Conservation (phyloP, 2,797 vertebrate species). For the Siniperca undulata region DNA sequence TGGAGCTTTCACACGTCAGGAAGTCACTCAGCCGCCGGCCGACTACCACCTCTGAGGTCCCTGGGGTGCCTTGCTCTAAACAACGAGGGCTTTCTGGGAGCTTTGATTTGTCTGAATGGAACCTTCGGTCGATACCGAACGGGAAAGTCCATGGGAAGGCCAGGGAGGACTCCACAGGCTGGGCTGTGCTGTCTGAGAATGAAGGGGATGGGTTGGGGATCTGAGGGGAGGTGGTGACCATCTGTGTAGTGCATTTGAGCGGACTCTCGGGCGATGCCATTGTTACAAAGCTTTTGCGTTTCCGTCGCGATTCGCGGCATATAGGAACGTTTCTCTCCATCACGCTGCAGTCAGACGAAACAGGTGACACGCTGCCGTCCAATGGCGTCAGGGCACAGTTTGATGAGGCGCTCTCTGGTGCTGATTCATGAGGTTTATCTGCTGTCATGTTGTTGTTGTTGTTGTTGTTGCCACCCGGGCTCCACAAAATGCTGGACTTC, state of each 20-base stretch:
- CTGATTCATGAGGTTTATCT: conserved; percentile 89
- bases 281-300: conserved; percentile 94
- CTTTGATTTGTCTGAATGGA: conserved; percentile 94
- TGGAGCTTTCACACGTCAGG: conserved; percentile 94
- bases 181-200: conserved; percentile 91
- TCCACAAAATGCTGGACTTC: conserved; percentile 99
- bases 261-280: conserved; percentile 96
- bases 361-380: conserved; percentile 94
- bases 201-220: conserved; percentile 93
- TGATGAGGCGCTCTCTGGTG: conserved; percentile 90
- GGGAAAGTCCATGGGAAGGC: conserved; percentile 98
- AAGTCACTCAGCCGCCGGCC: conserved; percentile 91
- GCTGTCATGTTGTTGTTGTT: conserved; percentile 74
- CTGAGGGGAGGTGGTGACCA: conserved; percentile 91
- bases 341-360: conserved; percentile 97
- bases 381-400: conserved; percentile 92
- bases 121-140: conserved; percentile 94
- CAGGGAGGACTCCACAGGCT: conserved; percentile 94
- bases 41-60: conserved; percentile 83
- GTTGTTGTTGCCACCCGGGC: conserved; percentile 79
- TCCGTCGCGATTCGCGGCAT: conserved; percentile 94
- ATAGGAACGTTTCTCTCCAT: conserved; percentile 94
- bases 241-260: conserved; percentile 92
- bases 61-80: conserved; percentile 85
- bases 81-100: conserved; percentile 92